Base-by-base conservation (phyloP, 2,888 invertebrate species). In the Polyommatus icarus region DNA sequence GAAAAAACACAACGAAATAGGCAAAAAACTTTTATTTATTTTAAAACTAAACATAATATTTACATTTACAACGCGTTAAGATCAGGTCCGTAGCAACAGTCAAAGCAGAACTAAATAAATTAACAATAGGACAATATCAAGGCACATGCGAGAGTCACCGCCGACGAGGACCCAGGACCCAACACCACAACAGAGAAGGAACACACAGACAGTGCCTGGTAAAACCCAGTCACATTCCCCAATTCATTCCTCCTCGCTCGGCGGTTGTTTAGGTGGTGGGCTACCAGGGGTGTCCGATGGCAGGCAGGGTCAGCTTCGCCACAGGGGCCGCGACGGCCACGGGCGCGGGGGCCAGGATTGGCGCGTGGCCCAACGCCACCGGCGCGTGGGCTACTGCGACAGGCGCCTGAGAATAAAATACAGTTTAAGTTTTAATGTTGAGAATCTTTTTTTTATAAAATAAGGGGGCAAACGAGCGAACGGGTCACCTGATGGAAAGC, bases 21-120 rank as follows among this genome's bases (percentile, higher is more conserved):
- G 84, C 85, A 91, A 91, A 92, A 89, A 86, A 85, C 90, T 90
- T 90, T 90, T 88, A 93, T 84, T 93, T 93, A 92, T 91, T 92
- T 85, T 85, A 84, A 46, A 85, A 86, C 87, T 87, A 87, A 83
- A 89, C 84, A 89, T 86, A 87, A 89, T 92, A 93, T 92, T 93
- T 93, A 93, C 92, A 92, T 89, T 89, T 89, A 90, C 90, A 89
- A 90, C 90, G 92, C 93, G 90, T 91, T 89, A 92, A 91, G 90
- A 92, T 92, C 92, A 90, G 87, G 89, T 93, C 93, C 92, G 91
- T 88, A 89, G 92, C 93, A 93, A 93, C 93, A 92, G 91, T 93
- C 93, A 90, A 91, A 90, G 91, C 87, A 90, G 87, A 90, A 89
- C 85, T 82, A 87, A 89, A 89, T 90, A 90, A 91, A 90, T 90